Evolutionary conservation across 2,888 invertebrate species (phyloP), one percentile per base, ranked within the genome.

Genomic region (Hetaerina titia): DNA sequence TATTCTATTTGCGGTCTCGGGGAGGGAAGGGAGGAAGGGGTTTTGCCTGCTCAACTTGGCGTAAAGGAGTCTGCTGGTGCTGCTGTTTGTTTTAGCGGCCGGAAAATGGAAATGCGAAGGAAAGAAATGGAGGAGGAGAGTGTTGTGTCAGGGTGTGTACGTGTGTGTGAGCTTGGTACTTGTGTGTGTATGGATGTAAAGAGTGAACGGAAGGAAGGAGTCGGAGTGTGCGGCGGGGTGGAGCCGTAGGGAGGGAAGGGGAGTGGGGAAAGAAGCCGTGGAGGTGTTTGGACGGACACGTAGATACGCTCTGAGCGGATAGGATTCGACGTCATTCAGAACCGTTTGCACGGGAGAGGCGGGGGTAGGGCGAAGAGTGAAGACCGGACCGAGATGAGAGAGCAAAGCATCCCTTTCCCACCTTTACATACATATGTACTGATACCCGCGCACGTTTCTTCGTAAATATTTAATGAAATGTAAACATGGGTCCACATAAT

Each of bases 1-100:
- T 90, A 90, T 90, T 64, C 63, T 90, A 90, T 90, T 90, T 90
- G 90, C 90, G 64, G 64, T 63, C 64, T 19, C 7, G 22, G 7
- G 69, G 19, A 69, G 22, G 22, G n/a, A 22, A n/a, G 69, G 63
- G 31, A 17, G 58, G 63, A 90, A 63, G 60, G 90, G 22, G 60
- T 19, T 90, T 57, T 63, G 90, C 90, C 90, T 64, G 64, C 90
- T 45, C 90, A 60, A 90, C 90, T 90, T 63, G 63, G 90, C 63
- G 63, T 90, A 90, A 90, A 90, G 64, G 90, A 31, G 63, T 45
- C 90, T 63, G 64, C 64, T 64, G 90, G 25, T 31, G 63, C 64
- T 25, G 45, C 90, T 64, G 90, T 90, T 90, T 90, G 64, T 90
- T 63, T 90, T 63, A 90, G 60, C 58, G 63, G 17, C 45, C 13